Evolutionary conservation across 1,140 invertebrate species (phyloP).

Genomic region (Atta cephalotes): DNA sequence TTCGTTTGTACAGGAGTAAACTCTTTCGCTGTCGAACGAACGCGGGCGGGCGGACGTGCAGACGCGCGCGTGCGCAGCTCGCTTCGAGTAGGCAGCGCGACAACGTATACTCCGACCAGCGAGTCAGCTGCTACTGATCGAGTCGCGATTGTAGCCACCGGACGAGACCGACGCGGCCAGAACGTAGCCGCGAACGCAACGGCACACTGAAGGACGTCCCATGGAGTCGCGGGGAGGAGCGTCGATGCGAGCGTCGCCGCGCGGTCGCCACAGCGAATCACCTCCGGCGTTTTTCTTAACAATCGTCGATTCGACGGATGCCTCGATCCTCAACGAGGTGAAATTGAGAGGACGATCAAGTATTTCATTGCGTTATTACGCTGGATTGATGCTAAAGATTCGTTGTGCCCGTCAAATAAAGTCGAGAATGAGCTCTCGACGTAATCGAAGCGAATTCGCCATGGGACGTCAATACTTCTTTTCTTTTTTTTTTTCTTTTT

Average conservation of each 20-base stretch:
- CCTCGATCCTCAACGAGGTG: background rate
- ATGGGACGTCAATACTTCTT: no score
- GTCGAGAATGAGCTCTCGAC: background rate
- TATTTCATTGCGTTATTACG: background rate
- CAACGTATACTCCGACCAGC: constrained; percentile 65
- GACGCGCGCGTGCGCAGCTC: constrained; percentile 26
- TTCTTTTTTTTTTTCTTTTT: background rate
- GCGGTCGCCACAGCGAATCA: background rate
- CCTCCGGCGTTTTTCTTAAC: background rate
- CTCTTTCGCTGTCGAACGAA: constrained; percentile 5
- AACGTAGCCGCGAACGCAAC: constrained; percentile 33
- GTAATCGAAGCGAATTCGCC: background rate
- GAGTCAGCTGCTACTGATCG: constrained; percentile 78
- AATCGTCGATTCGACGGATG: background rate
- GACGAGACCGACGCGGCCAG: background rate
- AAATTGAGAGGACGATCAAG: background rate
- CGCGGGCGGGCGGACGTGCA: background rate
- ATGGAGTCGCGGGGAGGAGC: constrained; percentile 18
- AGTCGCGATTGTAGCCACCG: constrained; percentile 19
- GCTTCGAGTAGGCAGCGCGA: constrained; percentile 31
- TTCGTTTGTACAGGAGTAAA: constrained; percentile 16
- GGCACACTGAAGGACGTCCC: constrained; percentile 43
- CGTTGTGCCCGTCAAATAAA: background rate
- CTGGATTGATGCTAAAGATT: background rate
- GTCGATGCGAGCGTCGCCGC: constrained; percentile 59